These are phyloP conservation scores for Drosophila glabriapex DNA, from an alignment of 2,888 invertebrate species.

Conservation along the genomic window DNA sequence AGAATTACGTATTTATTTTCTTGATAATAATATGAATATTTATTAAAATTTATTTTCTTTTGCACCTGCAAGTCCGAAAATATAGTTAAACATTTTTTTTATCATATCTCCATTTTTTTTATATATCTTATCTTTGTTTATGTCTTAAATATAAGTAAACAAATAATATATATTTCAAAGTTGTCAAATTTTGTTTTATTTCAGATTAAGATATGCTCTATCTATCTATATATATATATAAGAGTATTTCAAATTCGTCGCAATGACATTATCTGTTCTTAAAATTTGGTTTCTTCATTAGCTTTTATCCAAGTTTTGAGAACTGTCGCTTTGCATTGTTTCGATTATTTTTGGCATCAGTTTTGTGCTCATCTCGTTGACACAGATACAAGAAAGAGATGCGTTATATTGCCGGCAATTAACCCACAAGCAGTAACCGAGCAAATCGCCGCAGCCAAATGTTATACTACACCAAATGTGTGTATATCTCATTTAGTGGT, in stretches of 20 bases:
- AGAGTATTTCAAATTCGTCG: conserved; percentile 21
- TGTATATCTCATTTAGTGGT: conserved; percentile 17
- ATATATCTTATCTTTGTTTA: background rate
- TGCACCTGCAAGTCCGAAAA: background rate
- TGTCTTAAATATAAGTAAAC: background rate
- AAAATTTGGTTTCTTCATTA: conserved; percentile 33
- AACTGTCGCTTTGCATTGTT: conserved; percentile 52
- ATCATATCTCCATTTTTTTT: background rate
- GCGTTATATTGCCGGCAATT: conserved; percentile 55
- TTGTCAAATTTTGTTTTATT: background rate
- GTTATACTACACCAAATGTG: conserved; percentile 28
- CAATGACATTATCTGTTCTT: background rate
- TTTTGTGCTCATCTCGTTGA: conserved; percentile 59
- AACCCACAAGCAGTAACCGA: conserved; percentile 58
- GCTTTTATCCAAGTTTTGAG: conserved; percentile 6
- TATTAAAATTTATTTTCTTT: background rate
- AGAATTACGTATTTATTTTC: background rate
- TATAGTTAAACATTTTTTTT: background rate
- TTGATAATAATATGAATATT: background rate
- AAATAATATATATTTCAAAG: background rate
- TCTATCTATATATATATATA: too few relatives aligned
- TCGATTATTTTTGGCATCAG: conserved; percentile 53
- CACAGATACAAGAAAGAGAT: conserved; percentile 68
- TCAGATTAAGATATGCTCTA: background rate
- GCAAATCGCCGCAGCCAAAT: conserved; percentile 37